Evolutionary conservation across 2,797 vertebrate genomes (phyloP).

Genomic region (Phrynocephalus vlangalii): DNA sequence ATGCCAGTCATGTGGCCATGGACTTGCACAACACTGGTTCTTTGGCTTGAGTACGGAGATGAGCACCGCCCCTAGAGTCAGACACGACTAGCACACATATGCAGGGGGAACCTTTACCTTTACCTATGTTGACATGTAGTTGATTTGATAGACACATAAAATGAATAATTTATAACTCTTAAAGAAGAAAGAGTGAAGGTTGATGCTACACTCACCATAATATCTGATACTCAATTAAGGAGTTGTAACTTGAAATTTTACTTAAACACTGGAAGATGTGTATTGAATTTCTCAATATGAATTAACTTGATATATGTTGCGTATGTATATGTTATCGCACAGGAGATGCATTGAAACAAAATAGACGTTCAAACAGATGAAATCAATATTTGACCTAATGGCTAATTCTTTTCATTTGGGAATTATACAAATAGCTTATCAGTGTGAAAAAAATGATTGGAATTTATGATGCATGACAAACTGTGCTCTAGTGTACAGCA

Average conservation of each 20-base stretch:
- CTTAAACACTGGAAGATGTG: conserved; percentile 37
- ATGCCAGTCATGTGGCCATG: no score
- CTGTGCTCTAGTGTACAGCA: conserved; percentile 54
- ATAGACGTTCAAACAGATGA: conserved; percentile 12
- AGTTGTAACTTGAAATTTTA: conserved; percentile 18
- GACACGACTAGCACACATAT: no score
- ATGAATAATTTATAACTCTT: conserved; percentile 38
- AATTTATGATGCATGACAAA: conserved; percentile 31
- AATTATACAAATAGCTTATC: background rate
- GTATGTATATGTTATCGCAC: conserved; percentile 11
- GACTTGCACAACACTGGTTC: no score
- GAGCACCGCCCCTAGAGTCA: no score
- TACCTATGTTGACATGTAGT: background rate
- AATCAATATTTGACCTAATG: conserved; percentile 20
- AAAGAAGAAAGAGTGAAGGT: conserved; percentile 33
- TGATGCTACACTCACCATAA: background rate
- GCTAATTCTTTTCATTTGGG: conserved; percentile 9
- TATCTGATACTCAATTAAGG: conserved; percentile 38
- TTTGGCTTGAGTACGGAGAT: no score
- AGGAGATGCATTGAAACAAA: conserved; percentile 10
- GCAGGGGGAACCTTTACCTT: no score
- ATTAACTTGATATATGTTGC: conserved; percentile 1
- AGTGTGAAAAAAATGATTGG: conserved; percentile 34
- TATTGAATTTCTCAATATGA: conserved; percentile 34
- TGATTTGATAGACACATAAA: conserved; percentile 12